phyloP scores from a whole-genome alignment of 2,888 invertebrate genomes.

The Agrochola circellaris region DNA sequence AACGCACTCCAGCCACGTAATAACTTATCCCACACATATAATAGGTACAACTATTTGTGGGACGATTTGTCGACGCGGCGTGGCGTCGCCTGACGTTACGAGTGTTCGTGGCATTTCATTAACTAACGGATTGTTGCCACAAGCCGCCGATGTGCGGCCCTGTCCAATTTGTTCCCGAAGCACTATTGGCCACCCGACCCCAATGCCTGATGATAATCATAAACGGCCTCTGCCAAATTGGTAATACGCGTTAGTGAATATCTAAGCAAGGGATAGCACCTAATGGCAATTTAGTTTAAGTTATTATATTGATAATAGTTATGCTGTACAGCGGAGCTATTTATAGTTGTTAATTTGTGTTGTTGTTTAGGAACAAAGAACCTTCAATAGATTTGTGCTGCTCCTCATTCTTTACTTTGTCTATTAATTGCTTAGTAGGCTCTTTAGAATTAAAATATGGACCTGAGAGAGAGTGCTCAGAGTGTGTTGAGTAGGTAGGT shows the following conservation, averaged over 20 bases:
- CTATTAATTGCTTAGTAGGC: neutral
- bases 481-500: too few relatives aligned
- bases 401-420: neutral
- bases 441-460: neutral
- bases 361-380: constrained; percentile 29
- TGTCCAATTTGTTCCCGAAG: constrained; percentile 68
- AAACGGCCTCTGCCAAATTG: constrained; percentile 58
- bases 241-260: constrained; percentile 66
- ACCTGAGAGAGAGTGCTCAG: neutral
- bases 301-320: constrained; percentile 61
- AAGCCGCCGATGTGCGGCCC: constrained; percentile 63
- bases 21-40: constrained; percentile 46
- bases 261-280: constrained; percentile 63
- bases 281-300: constrained; percentile 63
- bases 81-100: constrained; percentile 61
- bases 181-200: constrained; percentile 53
- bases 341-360: constrained; percentile 33
- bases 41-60: constrained; percentile 58
- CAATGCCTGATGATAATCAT: constrained; percentile 61
- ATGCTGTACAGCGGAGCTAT: constrained; percentile 29
- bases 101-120: constrained; percentile 72
- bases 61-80: constrained; percentile 57
- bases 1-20: constrained; percentile 40
- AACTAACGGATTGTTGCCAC: constrained; percentile 72
- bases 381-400: neutral